Conservation (phyloP, 2,888 invertebrate genomes). For the Schizaphis graminum region DNA sequence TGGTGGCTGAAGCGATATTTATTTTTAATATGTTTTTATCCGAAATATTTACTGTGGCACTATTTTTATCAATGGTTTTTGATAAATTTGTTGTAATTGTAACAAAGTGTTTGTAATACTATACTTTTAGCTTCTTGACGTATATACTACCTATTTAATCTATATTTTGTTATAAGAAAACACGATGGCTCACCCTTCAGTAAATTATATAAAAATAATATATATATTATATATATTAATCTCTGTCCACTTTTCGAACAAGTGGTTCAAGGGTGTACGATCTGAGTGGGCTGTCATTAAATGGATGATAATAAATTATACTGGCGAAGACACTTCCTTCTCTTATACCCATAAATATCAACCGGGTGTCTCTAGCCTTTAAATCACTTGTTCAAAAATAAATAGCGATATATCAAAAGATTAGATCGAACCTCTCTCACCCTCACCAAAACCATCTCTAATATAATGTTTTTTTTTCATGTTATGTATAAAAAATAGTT, state of each 20-base stretch:
- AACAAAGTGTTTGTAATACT: neutral
- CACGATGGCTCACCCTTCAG: neutral
- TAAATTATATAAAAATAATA: neutral
- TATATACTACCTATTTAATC: constrained; percentile 4
- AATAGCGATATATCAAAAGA: constrained; percentile 18
- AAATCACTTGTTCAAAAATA: constrained; percentile 33
- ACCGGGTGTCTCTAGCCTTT: constrained; percentile 19
- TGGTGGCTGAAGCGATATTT: neutral
- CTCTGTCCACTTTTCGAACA: constrained; percentile 23
- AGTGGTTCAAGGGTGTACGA: constrained; percentile 20
- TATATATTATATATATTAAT: constrained; percentile 10
- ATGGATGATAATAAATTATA: constrained; percentile 49
- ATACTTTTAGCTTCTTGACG: neutral
- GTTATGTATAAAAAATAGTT: neutral
- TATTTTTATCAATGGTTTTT: neutral
- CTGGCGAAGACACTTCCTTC: neutral
- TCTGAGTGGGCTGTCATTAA: constrained; percentile 4
- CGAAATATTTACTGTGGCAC: neutral
- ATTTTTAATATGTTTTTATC: neutral
- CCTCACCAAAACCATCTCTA: neutral
- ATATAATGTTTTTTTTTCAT: neutral
- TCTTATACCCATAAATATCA: constrained; percentile 32
- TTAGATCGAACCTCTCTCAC: neutral
- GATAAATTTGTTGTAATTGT: neutral
- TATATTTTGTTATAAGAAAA: neutral